A percentile compares a stretch with the other conserved stretches of the same genome.
These are phyloP conservation scores for Alcis repandata DNA, from an alignment of 2,888 invertebrate genomes.

Conservation along the genomic window DNA sequence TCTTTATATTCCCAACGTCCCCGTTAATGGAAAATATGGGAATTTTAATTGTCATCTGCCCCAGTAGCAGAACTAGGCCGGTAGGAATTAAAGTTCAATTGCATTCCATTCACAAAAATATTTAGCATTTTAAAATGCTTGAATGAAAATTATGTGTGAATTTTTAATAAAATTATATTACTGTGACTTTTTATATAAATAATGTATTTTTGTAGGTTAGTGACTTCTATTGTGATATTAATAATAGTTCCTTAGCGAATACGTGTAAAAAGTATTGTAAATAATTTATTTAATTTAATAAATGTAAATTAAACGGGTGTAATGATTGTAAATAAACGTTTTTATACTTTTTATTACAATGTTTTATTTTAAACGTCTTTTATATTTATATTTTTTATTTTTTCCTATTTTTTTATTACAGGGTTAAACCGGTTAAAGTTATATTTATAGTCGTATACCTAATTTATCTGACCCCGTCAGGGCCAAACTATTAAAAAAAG, in stretches of 20 bases:
- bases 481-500: no score
- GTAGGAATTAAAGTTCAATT: no score
- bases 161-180: background rate
- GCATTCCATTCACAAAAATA: no score
- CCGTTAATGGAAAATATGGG: no score
- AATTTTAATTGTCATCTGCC: no score
- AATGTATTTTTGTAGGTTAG: conserved; percentile 15
- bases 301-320: conserved; percentile 52
- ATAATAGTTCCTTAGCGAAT: conserved; percentile 33
- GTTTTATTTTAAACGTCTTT: background rate
- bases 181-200: background rate
- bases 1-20: no score
- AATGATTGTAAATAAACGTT: conserved; percentile 36
- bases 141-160: background rate
- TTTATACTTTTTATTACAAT: conserved; percentile 17
- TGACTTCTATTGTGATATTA: conserved; percentile 34
- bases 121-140: background rate
- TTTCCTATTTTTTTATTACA: no score
- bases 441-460: no score
- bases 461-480: no score
- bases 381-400: no score
- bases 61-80: no score
- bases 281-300: conserved; percentile 59
- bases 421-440: no score
- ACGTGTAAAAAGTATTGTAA: conserved; percentile 51